A percentile compares a stretch with the other conserved stretches of the same genome.
Evolutionary conservation across 2,888 invertebrate genomes (phyloP).

Genomic region (Athetis lepigone): DNA sequence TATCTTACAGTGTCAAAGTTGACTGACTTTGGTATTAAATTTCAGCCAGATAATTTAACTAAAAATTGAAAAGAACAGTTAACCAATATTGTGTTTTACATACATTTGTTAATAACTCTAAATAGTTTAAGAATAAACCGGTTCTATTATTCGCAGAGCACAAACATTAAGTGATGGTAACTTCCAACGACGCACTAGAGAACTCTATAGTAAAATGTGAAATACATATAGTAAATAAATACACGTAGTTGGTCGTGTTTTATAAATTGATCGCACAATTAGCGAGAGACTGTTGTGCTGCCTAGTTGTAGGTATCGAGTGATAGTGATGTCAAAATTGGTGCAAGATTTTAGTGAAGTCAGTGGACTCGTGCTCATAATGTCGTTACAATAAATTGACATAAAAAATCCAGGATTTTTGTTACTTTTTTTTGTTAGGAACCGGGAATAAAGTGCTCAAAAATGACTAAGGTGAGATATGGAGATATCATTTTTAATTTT

Average conservation of each 20-base stretch:
- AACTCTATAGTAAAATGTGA: conserved; percentile 22
- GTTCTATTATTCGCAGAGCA: neutral
- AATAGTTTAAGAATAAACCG: neutral
- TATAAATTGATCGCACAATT: conserved; percentile 80
- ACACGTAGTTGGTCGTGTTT: conserved; percentile 73
- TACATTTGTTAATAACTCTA: neutral
- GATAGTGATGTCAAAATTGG: conserved; percentile 60
- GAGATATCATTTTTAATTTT: too few species aligned
- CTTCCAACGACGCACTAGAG: conserved; percentile 6
- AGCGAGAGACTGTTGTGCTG: conserved; percentile 68
- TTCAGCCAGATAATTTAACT: neutral
- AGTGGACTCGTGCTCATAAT: conserved; percentile 61
- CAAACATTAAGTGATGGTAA: neutral
- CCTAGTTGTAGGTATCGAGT: conserved; percentile 37
- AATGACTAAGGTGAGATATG: conserved; percentile 42
- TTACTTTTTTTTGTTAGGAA: neutral
- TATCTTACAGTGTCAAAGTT: too few species aligned
- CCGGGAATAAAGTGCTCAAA: neutral
- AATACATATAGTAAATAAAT: conserved; percentile 35
- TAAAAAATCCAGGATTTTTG: neutral
- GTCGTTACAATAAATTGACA: neutral
- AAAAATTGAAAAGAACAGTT: neutral
- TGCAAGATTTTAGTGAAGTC: conserved; percentile 48
- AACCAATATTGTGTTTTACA: too few species aligned
- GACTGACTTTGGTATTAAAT: too few species aligned